Percentiles rank a stretch among this genome's conserved stretches.
These are phyloP conservation scores for Scaptomyza cyrtandrae DNA, from an alignment of 2,888 invertebrate genomes.

Conservation along the genomic window DNA sequence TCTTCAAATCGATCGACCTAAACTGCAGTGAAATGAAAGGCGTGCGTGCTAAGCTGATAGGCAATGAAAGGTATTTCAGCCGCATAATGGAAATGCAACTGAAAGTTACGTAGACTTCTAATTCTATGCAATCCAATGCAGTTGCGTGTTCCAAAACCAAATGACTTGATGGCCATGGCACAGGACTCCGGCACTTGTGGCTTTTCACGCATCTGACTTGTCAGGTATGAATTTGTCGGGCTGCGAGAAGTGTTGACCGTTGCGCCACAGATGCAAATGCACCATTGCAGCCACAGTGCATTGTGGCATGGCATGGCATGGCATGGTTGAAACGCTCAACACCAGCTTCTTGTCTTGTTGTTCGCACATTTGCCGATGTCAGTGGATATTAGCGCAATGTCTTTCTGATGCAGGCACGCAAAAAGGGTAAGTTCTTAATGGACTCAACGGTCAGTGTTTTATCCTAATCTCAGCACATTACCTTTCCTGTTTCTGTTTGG, in stretches of 20 bases:
- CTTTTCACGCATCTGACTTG: constrained; percentile 87
- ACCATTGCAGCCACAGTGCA: constrained; percentile 89
- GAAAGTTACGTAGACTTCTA: constrained; percentile 85
- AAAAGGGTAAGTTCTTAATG: constrained; percentile 86
- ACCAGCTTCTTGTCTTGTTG: constrained; percentile 86
- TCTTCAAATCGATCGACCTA: constrained; percentile 70
- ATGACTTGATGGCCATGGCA: constrained; percentile 84
- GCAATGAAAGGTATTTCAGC: constrained; percentile 69
- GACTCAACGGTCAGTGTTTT: constrained; percentile 84
- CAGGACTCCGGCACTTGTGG: constrained; percentile 79
- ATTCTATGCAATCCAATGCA: constrained; percentile 90
- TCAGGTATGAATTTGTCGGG: constrained; percentile 89
- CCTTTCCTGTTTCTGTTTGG: constrained; percentile 87
- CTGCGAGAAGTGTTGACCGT: constrained; percentile 87
- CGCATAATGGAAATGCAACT: constrained; percentile 82
- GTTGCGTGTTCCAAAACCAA: constrained; percentile 84
- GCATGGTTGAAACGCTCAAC: too few relatives aligned
- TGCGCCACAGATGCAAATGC: constrained; percentile 87
- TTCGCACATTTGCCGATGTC: constrained; percentile 86
- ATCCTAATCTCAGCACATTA: too few relatives aligned
- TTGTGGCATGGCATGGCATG: constrained; percentile 87
- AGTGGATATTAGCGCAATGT: constrained; percentile 88
- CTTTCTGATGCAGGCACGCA: constrained; percentile 91
- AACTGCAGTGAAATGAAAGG: constrained; percentile 82
- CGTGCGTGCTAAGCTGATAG: constrained; percentile 75